These are phyloP conservation scores for Zeugodacus cucurbitae DNA, from an alignment of 1,140 invertebrate species.

Conservation along the genomic window DNA sequence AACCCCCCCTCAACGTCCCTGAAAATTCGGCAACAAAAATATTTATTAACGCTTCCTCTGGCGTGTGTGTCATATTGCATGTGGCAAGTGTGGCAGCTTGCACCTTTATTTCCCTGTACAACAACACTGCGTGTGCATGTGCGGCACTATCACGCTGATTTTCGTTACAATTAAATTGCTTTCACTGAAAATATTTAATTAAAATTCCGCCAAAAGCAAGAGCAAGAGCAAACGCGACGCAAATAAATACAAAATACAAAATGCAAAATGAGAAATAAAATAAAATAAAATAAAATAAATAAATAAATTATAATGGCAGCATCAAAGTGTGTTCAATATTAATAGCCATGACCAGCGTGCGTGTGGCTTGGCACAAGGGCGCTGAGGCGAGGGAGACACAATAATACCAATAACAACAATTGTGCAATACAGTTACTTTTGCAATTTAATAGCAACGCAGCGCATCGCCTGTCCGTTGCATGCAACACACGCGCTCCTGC, in stretches of 20 bases:
- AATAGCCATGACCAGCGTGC: background rate
- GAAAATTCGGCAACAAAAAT: no score
- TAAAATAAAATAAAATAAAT: background rate
- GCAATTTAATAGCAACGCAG: background rate
- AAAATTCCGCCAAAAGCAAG: constrained; percentile 40
- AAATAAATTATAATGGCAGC: constrained; percentile 36
- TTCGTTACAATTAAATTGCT: constrained; percentile 15
- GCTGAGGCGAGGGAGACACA: background rate
- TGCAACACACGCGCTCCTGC: background rate
- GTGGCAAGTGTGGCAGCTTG: background rate
- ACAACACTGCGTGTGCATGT: background rate
- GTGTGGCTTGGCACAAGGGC: background rate
- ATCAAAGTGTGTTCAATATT: constrained; percentile 24
- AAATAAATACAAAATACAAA: background rate
- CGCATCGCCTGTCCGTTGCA: background rate
- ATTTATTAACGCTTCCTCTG: no score
- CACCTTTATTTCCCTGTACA: background rate
- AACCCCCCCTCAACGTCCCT: no score
- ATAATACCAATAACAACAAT: background rate
- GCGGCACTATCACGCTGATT: background rate
- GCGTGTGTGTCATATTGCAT: no score
- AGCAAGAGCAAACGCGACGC: background rate
- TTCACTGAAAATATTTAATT: constrained; percentile 39
- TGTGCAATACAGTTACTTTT: background rate
- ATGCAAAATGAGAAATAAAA: background rate